Evolutionary conservation across 1,140 invertebrate genomes (phyloP), one percentile per base, ranked within the genome.

Genomic region (Leptinotarsa defecta): DNA sequence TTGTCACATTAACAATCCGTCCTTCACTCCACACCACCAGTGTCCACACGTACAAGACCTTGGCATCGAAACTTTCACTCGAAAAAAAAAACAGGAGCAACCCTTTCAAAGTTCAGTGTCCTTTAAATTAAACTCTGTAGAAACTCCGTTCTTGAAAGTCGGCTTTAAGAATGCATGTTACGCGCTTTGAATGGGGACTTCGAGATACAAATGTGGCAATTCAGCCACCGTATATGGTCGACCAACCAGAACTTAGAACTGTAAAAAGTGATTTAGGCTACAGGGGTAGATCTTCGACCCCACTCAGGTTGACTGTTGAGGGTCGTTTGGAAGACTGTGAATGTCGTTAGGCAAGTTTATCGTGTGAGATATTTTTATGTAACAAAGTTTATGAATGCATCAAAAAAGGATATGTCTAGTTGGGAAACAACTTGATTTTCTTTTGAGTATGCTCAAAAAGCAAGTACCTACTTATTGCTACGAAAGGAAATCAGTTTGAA

Each of bases 161-260:
- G 22, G 34, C 67, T 75, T 77, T 75, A 79, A 77, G 72, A 76
- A 74, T 74, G 77, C 68, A 70, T 43, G 48, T 43, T 70, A 70
- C 20, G 72, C 43, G 68, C 17, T 52, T 48, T 48, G 72, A 73
- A 65, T 63, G 1, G 61, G 17, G 71, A 27, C 19, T 27, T 74
- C 64, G 63, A 65, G 34, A 64, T 34, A 17, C 65, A 69, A 79
- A 79, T 77, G 76, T 79, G 73, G 78, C 81, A 80, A 70, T 63
- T 57, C 13, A 57, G 52, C 52, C 52, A 57, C 52, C 52, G 52
- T 57, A 57, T 57, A 81, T 81, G 77, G 57, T 69, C 81, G 76
- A 79, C 81, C 83, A 83, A 84, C 81, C 76, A 78, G 77, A 78
- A 80, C 75, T 48, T 67, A 73, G 80, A 75, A 79, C 72, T 78